Conservation (phyloP, 2,888 invertebrate species). For the Drosophila recens region DNA sequence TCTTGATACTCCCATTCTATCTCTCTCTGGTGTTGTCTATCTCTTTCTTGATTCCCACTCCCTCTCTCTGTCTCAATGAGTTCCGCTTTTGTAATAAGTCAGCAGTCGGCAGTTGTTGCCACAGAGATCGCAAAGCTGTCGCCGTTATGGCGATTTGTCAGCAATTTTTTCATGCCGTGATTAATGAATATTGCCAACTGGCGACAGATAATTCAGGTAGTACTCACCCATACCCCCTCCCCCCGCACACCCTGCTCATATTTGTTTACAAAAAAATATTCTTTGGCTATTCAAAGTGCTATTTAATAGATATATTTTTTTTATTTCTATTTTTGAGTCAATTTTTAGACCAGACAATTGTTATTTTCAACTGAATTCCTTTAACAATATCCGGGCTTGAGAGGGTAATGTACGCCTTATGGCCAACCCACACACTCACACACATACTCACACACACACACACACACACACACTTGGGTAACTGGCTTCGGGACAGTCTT, state of each 20-base stretch:
- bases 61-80: conserved; percentile 32
- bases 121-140: conserved; percentile 45
- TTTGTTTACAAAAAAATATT: conserved; percentile 30
- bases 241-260: background rate
- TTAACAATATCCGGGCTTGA: conserved; percentile 60
- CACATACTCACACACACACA: conserved; percentile 1
- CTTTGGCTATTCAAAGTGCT: conserved; percentile 40
- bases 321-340: conserved; percentile 37
- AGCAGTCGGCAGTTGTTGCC: conserved; percentile 41
- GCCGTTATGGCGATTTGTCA: conserved; percentile 77
- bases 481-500: conserved; percentile 49
- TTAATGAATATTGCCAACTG: conserved; percentile 71
- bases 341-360: conserved; percentile 31
- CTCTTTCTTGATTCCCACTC: conserved; percentile 12
- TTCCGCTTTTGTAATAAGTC: conserved; percentile 68
- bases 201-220: conserved; percentile 65
- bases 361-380: conserved; percentile 46
- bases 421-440: conserved; percentile 53
- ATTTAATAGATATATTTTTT: conserved; percentile 57
- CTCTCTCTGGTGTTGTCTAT: background rate
- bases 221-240: background rate
- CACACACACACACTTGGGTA: conserved; percentile 13
- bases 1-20: background rate
- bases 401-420: conserved; percentile 73
- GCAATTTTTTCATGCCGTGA: conserved; percentile 61